These are phyloP conservation scores for Galagoides demidoff DNA, from an alignment of 2,797 vertebrate species.

Conservation along the genomic window DNA sequence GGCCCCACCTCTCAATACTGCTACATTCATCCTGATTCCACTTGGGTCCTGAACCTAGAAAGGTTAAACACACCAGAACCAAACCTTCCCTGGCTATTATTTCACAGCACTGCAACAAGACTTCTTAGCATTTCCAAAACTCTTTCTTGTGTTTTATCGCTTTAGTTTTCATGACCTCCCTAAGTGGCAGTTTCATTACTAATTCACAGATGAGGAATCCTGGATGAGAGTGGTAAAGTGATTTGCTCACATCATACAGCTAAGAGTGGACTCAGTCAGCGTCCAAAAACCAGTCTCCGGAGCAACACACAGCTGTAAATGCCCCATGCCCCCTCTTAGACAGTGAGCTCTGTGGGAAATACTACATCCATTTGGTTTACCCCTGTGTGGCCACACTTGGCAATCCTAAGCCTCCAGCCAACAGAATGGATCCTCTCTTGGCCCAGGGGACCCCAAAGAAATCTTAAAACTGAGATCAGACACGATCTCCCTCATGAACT, in stretches of 20 bases:
- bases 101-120: background rate
- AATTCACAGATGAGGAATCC: background rate
- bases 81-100: background rate
- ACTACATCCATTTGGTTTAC: accelerated
- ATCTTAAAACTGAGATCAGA: background rate
- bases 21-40: no score
- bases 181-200: background rate
- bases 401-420: background rate
- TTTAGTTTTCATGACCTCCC: background rate
- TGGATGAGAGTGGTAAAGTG: background rate
- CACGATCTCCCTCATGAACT: background rate
- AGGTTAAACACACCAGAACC: background rate
- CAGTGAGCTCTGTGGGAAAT: background rate
- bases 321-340: background rate
- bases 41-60: background rate
- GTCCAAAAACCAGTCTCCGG: background rate
- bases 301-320: accelerated
- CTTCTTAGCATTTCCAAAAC: background rate
- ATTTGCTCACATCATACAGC: background rate
- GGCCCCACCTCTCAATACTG: no score
- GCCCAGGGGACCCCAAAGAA: background rate
- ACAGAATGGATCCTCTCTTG: background rate
- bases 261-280: background rate
- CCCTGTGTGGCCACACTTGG: background rate
- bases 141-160: background rate